Base-by-base conservation (phyloP, 1,140 invertebrate genomes). In the Ctenoplectra terminalis region DNA sequence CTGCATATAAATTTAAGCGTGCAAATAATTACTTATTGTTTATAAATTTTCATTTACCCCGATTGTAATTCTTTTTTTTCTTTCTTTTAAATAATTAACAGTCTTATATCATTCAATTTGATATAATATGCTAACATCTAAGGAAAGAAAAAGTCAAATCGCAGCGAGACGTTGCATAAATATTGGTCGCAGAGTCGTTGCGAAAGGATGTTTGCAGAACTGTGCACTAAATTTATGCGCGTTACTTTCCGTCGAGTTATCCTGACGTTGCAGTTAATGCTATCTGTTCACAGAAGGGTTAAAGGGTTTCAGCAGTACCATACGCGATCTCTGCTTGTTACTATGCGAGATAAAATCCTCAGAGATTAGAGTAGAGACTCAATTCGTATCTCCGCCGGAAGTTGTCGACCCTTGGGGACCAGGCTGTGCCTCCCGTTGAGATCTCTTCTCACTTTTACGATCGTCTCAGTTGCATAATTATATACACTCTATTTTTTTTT, bases 381-480 rank as follows among this genome's bases (percentile, higher is more conserved):
- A 74, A 88, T 85, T 82, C 81, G 83, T 88, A 88, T 89, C 86
- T 88, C 61, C 76, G 48, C 86, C 87, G 87, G 86, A 88, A 88
- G 80, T 76, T 81, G 52, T 31, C 48, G 64, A 77, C 80, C 73
- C 73, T 13, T 71, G n/a, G 17, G 63, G 48, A n/a, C n/a, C 50
- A 54, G 13, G n/a, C 56, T n/a, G 29, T 11, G 7, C 63, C 34
- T 70, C n/a, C 46, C 56, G 67, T 78, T 56, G 37, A 37, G 20
- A 71, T 37, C 37, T 50, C 71, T 46, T 80, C 43, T 13, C 23
- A n/a, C 58, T 52, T 63, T 17, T 8, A 17, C 9, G 2, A 37
- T 23, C 31, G 43, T 7, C n/a, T 48, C 26, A 9, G 40, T 84
- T 86, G 60, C 72, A 77, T 63, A 85, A 86, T 69, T 26, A 0